These are phyloP conservation scores for Sarcophaga peregrina DNA, from an alignment of 1,140 invertebrate species.

Conservation along the genomic window DNA sequence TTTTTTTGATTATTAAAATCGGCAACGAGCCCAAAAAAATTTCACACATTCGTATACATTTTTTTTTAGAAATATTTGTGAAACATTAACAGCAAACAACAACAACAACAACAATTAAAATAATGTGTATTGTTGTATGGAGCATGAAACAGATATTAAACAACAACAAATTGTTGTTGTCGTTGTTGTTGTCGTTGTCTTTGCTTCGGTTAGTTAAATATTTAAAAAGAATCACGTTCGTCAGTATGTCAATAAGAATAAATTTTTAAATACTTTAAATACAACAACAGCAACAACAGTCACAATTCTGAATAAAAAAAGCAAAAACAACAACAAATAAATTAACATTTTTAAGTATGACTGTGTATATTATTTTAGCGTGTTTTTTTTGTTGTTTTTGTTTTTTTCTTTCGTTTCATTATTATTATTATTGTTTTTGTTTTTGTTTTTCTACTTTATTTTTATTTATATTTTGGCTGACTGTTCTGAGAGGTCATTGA, in stretches of 20 bases:
- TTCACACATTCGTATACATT: no score
- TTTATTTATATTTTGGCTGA: slow-evolving; percentile 9
- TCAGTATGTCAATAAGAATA: slow-evolving; percentile 37
- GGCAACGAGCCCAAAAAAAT: neutral
- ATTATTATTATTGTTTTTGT: neutral
- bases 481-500: slow-evolving; percentile 60
- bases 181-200: no score
- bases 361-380: neutral
- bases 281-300: slow-evolving; percentile 1
- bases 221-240: slow-evolving; percentile 1
- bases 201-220: no score
- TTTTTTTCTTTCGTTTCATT: neutral
- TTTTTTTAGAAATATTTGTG: no score
- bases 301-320: neutral
- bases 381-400: neutral
- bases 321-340: neutral
- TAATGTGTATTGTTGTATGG: no score
- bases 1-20: neutral
- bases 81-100: no score
- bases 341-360: neutral
- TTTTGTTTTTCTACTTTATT: neutral
- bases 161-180: no score
- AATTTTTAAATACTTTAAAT: slow-evolving; percentile 10
- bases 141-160: no score
- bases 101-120: no score